Evolutionary conservation across 2,113 vertebrate genomes (phyloP), one percentile per base, ranked within the genome.

Genomic region (Microtus richardsoni): DNA sequence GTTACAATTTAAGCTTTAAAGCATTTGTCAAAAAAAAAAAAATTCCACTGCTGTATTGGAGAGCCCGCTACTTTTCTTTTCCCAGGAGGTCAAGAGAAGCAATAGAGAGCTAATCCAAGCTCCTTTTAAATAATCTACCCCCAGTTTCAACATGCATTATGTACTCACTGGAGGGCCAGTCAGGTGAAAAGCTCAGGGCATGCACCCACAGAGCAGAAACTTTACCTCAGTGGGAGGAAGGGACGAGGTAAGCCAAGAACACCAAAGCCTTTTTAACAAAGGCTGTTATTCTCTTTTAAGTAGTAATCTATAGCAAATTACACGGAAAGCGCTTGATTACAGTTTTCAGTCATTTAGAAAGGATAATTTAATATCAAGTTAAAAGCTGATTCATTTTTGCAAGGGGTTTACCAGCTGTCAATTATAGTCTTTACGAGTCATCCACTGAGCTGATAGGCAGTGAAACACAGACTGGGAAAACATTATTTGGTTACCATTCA

Each of bases 331-430:
- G 85, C 21, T 84, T 97, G 96, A 98, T 98, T 97, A 97, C 91
- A 97, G 97, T 96, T 97, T 97, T 93, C 74, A 96, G 92, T 95
- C 70, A 79, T 97, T 97, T 77, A 87, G 47, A 97, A 98, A 96
- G 58, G n/a, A 91, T 97, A 98, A 98, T 98, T 98, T 97, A 97
- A 97, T 97, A 92, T 68, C 88, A 95, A 97, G 94, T 75, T 94
- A 89, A 93, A 98, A 91, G 88, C 80, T 75, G 75, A 94, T 85
- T 96, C 92, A 62, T 93, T 97, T 98, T 94, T 91, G 49, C 54
- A 98, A 96, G 79, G 24, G 54, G 88, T 94, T 96, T 96, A 92
- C 89, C 93, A 91, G 94, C 52, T 94, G 89, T 84, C 87, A 96
- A 91, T 94, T 96, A 96, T 0, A 36, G 49, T 94, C 94, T 91